Base-by-base conservation (phyloP, 2,113 vertebrate species). In the Bujurquina vittata region DNA sequence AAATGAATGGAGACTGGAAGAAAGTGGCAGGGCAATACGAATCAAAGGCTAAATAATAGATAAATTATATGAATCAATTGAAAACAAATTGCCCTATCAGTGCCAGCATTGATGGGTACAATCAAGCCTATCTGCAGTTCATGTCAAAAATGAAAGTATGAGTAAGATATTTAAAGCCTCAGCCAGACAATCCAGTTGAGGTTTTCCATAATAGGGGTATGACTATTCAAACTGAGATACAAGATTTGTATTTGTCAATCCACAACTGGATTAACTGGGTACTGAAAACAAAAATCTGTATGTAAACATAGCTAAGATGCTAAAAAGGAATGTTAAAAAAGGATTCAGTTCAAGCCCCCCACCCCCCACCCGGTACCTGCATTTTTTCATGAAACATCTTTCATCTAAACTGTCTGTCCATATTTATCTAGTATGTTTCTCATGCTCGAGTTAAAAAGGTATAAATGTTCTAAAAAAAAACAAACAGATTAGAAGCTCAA, bases 281-380 rank as follows among this genome's bases (percentile, higher is more conserved):
- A 72, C 77, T 31, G 77, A 88, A 84, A 90, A 84, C 62, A 80
- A 88, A 86, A 84, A 84, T 62, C 12, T 29, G 37, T 15, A 43
- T 60, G 52, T 78, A 75, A 88, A 88, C 9, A 9, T 15, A 46
- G 61, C 29, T 72, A 72, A 52, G n/a, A 55, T 86, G 81, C 81
- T 58, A 79, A 77, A 87, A 79, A 84, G 7, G 37, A 83, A 77
- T 49, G 23, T 10, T 37, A 9, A 37, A 40, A 56, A 57, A 14
- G 59, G 15, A 75, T 33, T 4, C 0, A 20, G 22, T 9, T 37
- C 4, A 43, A 49, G 15, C 54, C n/a, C 56, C 40, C 31, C 46
- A 3, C 29, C 29, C 29, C 29, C 29, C 3, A 3, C 46, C 43
- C 12, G 0, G n/a, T 37, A 62, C 20, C 40, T 22, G 31, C 15